These are phyloP conservation scores for Chlorops oryzae DNA, from an alignment of 1,140 invertebrate genomes.

Conservation along the genomic window DNA sequence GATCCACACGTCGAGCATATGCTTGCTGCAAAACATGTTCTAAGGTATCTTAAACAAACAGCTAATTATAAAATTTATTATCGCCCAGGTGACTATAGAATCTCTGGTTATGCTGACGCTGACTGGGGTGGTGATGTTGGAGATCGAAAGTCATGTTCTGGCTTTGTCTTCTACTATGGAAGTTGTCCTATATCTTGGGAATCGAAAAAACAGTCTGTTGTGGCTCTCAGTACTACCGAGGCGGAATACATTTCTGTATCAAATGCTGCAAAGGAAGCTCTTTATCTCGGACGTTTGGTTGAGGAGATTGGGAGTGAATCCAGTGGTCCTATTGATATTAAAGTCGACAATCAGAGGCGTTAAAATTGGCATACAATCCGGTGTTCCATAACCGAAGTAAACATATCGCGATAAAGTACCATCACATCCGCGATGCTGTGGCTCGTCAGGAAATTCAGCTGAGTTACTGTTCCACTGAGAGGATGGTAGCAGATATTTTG, in stretches of 20 bases:
- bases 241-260: too few relatives aligned
- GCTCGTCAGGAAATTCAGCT: conserved; percentile 12
- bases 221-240: too few relatives aligned
- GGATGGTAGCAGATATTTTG: conserved; percentile 21
- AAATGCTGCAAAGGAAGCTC: conserved; percentile 27
- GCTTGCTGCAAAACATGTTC: conserved; percentile 37
- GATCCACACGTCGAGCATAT: conserved; percentile 33
- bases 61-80: conserved; percentile 15
- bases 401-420: conserved; percentile 29
- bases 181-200: conserved; percentile 40
- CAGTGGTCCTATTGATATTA: background rate
- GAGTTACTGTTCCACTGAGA: conserved; percentile 14
- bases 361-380: conserved; percentile 22
- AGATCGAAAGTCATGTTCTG: conserved; percentile 35
- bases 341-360: conserved; percentile 24
- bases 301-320: conserved; percentile 12
- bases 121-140: conserved; percentile 37
- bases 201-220: conserved; percentile 47
- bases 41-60: conserved; percentile 43
- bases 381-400: conserved; percentile 28
- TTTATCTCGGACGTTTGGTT: conserved; percentile 22
- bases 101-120: conserved; percentile 21
- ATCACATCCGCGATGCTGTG: conserved; percentile 28
- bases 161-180: conserved; percentile 28
- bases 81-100: conserved; percentile 3